These are phyloP conservation scores for Ibycter americanus DNA, from an alignment of 2,797 vertebrate species.

Conservation along the genomic window DNA sequence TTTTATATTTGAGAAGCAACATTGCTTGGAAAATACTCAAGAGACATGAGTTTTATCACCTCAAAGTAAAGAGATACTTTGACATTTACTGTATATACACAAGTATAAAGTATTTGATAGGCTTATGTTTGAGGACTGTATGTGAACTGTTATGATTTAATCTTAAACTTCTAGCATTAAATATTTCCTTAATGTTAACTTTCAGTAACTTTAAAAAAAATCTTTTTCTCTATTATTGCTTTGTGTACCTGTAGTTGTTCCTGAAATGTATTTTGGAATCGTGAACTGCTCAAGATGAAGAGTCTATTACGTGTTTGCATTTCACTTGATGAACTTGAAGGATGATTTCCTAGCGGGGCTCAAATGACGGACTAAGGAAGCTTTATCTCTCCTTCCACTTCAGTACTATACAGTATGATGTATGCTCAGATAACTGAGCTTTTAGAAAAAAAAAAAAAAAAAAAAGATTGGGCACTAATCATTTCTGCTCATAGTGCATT, in stretches of 20 bases:
- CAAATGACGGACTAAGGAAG: background rate
- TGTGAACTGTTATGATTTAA: background rate
- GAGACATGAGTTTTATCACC: background rate
- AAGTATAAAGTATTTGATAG: background rate
- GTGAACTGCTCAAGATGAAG: background rate
- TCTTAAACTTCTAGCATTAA: background rate
- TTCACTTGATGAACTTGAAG: background rate
- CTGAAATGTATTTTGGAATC: background rate
- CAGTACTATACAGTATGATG: background rate
- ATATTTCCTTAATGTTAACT: background rate
- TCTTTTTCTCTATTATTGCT: background rate
- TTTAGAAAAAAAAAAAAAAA: background rate
- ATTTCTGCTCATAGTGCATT: background rate
- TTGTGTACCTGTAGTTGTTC: background rate
- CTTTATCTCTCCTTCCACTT: background rate
- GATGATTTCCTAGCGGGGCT: background rate
- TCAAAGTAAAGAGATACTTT: background rate
- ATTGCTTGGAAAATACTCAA: background rate
- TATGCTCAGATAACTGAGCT: background rate
- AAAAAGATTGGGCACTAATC: background rate
- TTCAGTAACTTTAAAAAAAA: background rate
- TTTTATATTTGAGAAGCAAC: background rate
- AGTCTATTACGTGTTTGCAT: background rate
- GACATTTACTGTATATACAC: background rate
- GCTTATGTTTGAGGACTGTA: background rate